Evolutionary conservation across 2,888 invertebrate genomes (phyloP), one percentile per base, ranked within the genome.

Genomic region (Chironomus riparius): DNA sequence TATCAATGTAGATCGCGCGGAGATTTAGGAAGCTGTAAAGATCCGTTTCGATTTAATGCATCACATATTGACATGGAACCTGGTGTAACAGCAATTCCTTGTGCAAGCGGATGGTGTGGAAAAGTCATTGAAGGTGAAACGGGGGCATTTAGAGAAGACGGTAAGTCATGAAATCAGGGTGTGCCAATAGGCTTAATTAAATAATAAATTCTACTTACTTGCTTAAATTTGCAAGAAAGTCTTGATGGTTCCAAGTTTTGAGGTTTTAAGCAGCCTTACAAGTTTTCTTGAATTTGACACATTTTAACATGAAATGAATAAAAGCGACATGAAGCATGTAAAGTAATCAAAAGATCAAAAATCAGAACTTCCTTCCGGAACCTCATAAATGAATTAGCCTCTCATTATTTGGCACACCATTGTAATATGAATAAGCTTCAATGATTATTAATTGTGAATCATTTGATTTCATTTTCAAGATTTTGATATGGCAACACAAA

Each of bases 21-120:
- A 22, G 93, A 93, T 76, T 83, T 92, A 50, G 96, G 96, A 4
- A 91, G 93, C 78, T 96, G 96, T 82, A 93, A 93, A 80, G 96
- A 96, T 85, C 91, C 92, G 10, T 95, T 95, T 81, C 87, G 86
- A 1, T 89, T 89, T 79, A 95, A 95, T 85, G 88, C 88, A 13
- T 93, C 94, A 0, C 88, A 91, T 79, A 88, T 91, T 4, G 90
- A 90, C 78, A 84, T 85, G 21, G 91, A 91, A 80, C 86, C 86
- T 47, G 94, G 94, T 0, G 88, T 95, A 0, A 87, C 91, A 80
- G 89, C 91, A 0, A 88, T 91, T 12, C 92, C 93, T 0, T 95
- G 95, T 80, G 92, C 93, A 0, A 94, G 94, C 0, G 95, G 95
- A 56, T 96, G 96, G 96, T 96, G 96, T 81, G 93, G 92, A 24